Percentiles rank a stretch among this genome's conserved stretches.
Conservation (phyloP, 2,797 vertebrate genomes). For the Heliangelus exortis region DNA sequence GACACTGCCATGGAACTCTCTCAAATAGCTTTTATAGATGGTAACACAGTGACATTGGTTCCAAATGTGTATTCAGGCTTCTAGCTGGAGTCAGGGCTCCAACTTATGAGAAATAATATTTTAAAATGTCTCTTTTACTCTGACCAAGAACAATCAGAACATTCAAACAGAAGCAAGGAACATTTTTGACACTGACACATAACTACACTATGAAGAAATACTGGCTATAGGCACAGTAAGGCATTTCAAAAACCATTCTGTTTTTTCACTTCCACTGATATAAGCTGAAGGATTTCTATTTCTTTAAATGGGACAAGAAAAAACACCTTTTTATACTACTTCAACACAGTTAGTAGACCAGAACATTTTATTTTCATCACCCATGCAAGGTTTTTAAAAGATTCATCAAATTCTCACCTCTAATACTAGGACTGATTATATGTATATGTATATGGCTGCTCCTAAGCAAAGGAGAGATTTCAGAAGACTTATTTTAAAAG, state of each 20-base stretch:
- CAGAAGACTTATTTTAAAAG: not conserved
- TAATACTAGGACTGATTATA: no score
- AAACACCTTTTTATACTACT: not conserved
- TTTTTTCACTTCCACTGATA: not conserved
- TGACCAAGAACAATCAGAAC: not conserved
- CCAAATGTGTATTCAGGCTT: not conserved
- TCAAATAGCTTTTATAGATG: not conserved
- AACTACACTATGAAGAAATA: not conserved
- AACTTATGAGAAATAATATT: not conserved
- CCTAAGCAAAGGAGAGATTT: not conserved
- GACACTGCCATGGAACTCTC: not conserved
- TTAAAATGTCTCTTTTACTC: not conserved
- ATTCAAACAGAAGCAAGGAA: not conserved
- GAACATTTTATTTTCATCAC: not conserved
- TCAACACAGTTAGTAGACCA: not conserved
- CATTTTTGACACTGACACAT: not conserved
- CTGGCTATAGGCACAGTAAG: not conserved
- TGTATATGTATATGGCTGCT: not conserved
- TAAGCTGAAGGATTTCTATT: not conserved
- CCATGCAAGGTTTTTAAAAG: not conserved
- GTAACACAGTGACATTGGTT: not conserved
- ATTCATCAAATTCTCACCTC: not conserved
- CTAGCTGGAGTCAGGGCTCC: not conserved
- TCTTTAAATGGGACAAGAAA: not conserved
- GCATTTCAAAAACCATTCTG: no score